Evolutionary conservation across 2,113 vertebrate species (phyloP).

Genomic region (Muntiacus muntjak): DNA sequence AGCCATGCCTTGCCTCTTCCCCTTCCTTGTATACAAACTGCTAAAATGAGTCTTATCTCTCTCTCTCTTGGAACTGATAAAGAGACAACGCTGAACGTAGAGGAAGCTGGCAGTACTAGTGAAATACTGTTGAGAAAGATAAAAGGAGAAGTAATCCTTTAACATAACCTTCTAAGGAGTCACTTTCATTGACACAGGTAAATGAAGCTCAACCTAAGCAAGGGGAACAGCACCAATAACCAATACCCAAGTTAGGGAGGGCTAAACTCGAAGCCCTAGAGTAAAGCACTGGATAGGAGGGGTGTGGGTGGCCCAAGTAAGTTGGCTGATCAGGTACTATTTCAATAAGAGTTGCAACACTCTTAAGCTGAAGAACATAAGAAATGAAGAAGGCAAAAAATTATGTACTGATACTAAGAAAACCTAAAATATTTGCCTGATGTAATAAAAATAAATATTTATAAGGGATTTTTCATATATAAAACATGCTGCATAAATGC

Average conservation of each 20-base stretch:
- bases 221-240: not conserved
- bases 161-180: slow-evolving; percentile 5
- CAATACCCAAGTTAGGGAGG: not conserved
- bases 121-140: slow-evolving; percentile 66
- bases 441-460: not conserved
- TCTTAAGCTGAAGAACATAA: not conserved
- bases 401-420: not conserved
- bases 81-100: slow-evolving; percentile 59
- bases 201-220: not conserved
- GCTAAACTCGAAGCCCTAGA: not conserved
- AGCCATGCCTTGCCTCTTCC: slow-evolving; percentile 57
- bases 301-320: not conserved
- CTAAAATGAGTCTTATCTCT: slow-evolving; percentile 67
- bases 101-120: slow-evolving; percentile 68
- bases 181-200: not conserved
- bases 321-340: not conserved
- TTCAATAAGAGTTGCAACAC: not conserved
- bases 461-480: not conserved
- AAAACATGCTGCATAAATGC: not conserved
- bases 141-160: slow-evolving; percentile 67
- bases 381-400: not conserved
- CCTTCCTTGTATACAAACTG: slow-evolving; percentile 61
- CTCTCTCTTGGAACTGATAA: slow-evolving; percentile 69
- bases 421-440: not conserved
- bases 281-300: not conserved